phyloP scores from a whole-genome alignment of 2,888 invertebrate species.

The Prenolepis imparis region DNA sequence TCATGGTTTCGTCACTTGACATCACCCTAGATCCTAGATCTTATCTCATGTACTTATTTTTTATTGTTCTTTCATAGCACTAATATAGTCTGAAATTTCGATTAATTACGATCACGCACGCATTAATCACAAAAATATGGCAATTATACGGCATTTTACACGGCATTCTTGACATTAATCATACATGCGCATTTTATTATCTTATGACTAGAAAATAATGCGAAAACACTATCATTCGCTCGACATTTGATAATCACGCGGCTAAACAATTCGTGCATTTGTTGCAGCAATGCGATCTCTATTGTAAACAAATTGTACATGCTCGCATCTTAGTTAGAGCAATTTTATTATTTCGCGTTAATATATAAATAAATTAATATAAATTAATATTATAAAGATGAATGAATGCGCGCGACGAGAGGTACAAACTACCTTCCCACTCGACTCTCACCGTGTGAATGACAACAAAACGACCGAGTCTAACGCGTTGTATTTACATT shows the following conservation, averaged over 20 bases:
- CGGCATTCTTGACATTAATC: background rate
- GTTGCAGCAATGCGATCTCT: background rate
- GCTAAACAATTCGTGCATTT: background rate
- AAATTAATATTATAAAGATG: background rate
- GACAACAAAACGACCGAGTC: slow-evolving; percentile 7
- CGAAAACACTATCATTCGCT: background rate
- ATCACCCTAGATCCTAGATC: background rate
- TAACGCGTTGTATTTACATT: background rate
- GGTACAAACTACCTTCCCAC: background rate
- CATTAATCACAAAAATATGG: background rate
- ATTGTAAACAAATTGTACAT: background rate
- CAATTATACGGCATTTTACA: background rate
- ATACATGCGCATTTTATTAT: background rate
- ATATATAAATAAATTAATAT: background rate
- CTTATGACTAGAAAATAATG: background rate
- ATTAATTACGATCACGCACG: background rate
- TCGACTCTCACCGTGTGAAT: background rate
- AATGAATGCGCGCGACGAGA: background rate
- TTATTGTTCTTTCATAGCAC: background rate
- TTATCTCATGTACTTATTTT: background rate
- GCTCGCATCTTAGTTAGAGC: background rate
- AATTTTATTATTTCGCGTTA: background rate
- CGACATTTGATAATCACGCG: background rate
- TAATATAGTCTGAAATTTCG: background rate
- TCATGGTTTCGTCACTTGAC: background rate